Evolutionary conservation across 2,113 vertebrate genomes (phyloP).

Genomic region (Suncus etruscus): DNA sequence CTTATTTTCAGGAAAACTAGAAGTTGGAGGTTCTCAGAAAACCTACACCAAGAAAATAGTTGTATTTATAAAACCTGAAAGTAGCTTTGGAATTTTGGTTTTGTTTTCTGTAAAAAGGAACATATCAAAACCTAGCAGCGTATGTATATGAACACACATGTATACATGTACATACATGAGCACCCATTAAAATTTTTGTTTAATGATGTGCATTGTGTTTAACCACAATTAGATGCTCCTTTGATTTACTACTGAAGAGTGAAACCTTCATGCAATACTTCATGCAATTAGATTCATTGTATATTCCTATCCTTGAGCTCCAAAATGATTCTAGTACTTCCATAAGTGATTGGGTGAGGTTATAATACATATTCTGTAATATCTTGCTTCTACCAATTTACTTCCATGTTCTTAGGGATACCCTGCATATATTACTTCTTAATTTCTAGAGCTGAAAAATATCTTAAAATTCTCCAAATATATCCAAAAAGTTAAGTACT

Average conservation of each 20-base stretch:
- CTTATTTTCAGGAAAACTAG: conserved; percentile 32
- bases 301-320: neutral
- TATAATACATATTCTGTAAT: neutral
- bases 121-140: conserved; percentile 2
- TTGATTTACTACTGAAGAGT: neutral
- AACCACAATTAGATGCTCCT: neutral
- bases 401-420: neutral
- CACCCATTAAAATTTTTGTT: too few relatives aligned
- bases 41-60: conserved; percentile 9
- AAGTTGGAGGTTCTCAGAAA: neutral
- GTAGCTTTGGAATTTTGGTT: too few relatives aligned
- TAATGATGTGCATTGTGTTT: too few relatives aligned
- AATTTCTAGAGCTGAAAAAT: neutral
- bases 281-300: neutral
- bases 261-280: neutral
- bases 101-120: neutral
- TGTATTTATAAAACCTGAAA: conserved; percentile 34
- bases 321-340: neutral
- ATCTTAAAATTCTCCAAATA: neutral
- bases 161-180: neutral
- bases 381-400: neutral
- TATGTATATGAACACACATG: fast-evolving
- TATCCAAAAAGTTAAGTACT: neutral
- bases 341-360: neutral
- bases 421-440: neutral